Evolutionary conservation across 2,888 invertebrate species (phyloP).

Genomic region (Trisateles emortualis): DNA sequence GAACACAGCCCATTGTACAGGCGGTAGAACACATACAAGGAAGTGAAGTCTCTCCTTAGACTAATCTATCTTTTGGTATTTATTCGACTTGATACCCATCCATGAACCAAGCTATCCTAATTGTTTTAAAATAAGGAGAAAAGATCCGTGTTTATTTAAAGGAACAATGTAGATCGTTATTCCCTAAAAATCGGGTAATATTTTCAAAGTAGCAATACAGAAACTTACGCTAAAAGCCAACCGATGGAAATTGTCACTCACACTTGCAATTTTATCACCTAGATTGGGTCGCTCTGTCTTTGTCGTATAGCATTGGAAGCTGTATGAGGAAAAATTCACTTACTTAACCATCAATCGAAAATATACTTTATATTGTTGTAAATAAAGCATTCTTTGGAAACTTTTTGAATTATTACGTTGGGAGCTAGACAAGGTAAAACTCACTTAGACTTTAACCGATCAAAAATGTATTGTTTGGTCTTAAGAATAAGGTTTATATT

Average conservation of each 20-base stretch:
- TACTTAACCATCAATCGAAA: conserved; percentile 6
- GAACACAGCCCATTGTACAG: too few species aligned
- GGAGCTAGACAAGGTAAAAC: neutral
- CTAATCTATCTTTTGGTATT: too few species aligned
- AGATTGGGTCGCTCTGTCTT: conserved; percentile 40
- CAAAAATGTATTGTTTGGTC: neutral
- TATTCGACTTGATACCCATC: too few species aligned
- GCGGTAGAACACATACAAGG: too few species aligned
- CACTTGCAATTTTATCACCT: conserved; percentile 42
- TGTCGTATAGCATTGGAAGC: conserved; percentile 53
- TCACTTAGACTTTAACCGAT: neutral
- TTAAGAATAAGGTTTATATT: neutral
- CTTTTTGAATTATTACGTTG: neutral
- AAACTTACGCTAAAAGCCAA: conserved; percentile 45
- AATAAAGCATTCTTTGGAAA: conserved; percentile 10
- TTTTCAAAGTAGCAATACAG: conserved; percentile 38
- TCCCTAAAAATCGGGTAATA: conserved; percentile 2
- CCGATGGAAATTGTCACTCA: conserved; percentile 51
- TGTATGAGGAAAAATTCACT: conserved; percentile 28
- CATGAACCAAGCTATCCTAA: too few species aligned
- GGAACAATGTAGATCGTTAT: too few species aligned
- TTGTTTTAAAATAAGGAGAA: too few species aligned
- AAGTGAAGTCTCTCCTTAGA: too few species aligned
- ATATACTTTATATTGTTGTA: neutral
- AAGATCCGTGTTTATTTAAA: too few species aligned